Evolutionary conservation across 2,888 invertebrate species (phyloP), one percentile per base, ranked within the genome.

Genomic region (Xestia xanthographa): DNA sequence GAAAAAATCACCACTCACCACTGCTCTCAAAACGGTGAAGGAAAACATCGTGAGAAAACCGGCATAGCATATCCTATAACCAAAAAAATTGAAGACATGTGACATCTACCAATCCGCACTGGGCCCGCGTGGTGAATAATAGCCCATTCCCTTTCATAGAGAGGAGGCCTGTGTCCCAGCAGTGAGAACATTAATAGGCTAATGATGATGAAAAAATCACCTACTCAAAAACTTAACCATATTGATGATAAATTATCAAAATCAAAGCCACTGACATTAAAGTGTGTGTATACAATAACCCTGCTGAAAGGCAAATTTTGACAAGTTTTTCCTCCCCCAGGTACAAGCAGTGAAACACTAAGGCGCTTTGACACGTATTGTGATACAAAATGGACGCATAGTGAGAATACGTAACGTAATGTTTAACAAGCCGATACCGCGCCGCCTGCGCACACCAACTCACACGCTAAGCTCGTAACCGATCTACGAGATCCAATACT

Each of bases 381-480:
- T 94, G 94, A 94, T 94, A 95, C 90, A 87, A 91, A 85, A 92
- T 90, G 93, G 92, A 94, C 93, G 89, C 91, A 90, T 92, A 93
- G 94, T 94, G 93, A 93, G 92, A 92, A 90, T 89, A 91, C 86
- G 89, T 91, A 90, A 91, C 85, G 89, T 92, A 89, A 90, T 88
- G 81, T 88, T 85, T 87, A 89, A 85, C 85, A 78, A 81, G 82
- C 79, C 72, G 83, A 81, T 75, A 77, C 80, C 76, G 74, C 66
- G 70, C 82, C 71, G 84, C 83, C 83, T 74, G 86, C 87, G 84
- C 87, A 86, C 89, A 83, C 82, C 75, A 65, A 76, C 75, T 79
- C 78, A 72, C 82, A 86, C 70, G 83, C 68, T 68, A 75, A 77
- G 67, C 66, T 77, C 66, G 85, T 74, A 72, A 86, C 72, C 62